Conservation (phyloP, 1,140 invertebrate genomes). For the Agraylea sexmaculata region DNA sequence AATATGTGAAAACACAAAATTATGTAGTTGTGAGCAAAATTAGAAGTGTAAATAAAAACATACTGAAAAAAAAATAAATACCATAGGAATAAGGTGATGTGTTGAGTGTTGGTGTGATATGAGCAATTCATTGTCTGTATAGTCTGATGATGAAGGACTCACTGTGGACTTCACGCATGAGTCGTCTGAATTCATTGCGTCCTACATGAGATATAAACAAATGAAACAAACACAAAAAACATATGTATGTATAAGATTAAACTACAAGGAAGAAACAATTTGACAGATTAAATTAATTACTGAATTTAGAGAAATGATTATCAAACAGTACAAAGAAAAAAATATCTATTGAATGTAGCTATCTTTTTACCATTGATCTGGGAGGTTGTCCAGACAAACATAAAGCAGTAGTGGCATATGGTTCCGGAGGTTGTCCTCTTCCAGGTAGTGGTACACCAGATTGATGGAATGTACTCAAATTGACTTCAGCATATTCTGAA, state of each 20-base stretch:
- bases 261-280: conserved; percentile 2
- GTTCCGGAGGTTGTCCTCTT: conserved; percentile 44
- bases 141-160: conserved; percentile 21
- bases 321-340: background rate
- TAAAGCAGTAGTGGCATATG: conserved; percentile 62
- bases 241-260: conserved; percentile 3
- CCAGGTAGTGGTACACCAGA: conserved; percentile 27
- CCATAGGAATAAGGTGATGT: conserved; percentile 20
- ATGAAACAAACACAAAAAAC: background rate
- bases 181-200: conserved; percentile 21
- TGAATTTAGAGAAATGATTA: too few species aligned
- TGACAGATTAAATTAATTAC: background rate
- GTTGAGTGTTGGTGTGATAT: conserved; percentile 20
- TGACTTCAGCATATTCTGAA: conserved; percentile 55
- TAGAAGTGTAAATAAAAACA: background rate
- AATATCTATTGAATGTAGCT: background rate
- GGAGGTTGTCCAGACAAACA: conserved; percentile 15
- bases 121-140: conserved; percentile 21
- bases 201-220: conserved; percentile 10
- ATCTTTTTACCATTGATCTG: conserved; percentile 12
- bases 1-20: too few species aligned
- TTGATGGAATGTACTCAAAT: conserved; percentile 48
- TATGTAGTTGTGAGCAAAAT: background rate
- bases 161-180: conserved; percentile 21
- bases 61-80: conserved; percentile 6